A percentile compares a stretch with the other conserved stretches of the same genome.
phyloP scores from a whole-genome alignment of 2,113 vertebrate genomes.

The Thalassarche chlororhynchos region DNA sequence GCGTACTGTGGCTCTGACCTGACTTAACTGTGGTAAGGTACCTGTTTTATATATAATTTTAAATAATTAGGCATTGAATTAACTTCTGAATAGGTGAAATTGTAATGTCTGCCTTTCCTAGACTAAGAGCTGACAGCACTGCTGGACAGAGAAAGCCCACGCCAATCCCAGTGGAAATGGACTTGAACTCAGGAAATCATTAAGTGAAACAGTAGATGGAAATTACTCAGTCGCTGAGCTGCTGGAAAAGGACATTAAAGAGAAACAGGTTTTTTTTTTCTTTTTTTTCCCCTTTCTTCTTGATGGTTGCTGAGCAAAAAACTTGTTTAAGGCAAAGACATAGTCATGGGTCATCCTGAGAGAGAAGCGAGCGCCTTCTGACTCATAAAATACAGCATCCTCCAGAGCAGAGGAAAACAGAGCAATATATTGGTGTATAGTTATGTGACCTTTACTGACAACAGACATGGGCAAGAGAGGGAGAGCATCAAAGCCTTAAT shows the following conservation, averaged over 20 bases:
- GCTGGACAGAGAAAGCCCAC: not conserved
- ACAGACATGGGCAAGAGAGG: not conserved
- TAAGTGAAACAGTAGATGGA: not conserved
- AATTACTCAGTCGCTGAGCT: not conserved
- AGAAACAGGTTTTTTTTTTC: accelerated
- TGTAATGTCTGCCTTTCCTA: not conserved
- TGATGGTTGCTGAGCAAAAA: not conserved
- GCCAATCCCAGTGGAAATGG: not conserved
- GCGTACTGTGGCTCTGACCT: not conserved
- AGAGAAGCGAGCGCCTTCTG: not conserved
- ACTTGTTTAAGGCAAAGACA: not conserved
- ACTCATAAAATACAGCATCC: not conserved
- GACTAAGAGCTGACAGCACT: not conserved
- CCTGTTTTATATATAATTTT: not conserved
- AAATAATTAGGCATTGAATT: not conserved
- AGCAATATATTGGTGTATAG: not conserved
- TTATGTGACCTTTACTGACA: not conserved
- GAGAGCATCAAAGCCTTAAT: not conserved
- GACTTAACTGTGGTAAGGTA: not conserved
- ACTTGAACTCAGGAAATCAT: not conserved
- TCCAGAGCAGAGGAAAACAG: not conserved
- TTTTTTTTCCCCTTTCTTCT: not conserved
- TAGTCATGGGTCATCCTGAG: not conserved
- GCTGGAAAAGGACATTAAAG: not conserved
- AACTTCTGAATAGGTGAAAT: not conserved